Evolutionary conservation across 2,888 invertebrate genomes (phyloP), one percentile per base, ranked within the genome.

Genomic region (Chrysolina americana): DNA sequence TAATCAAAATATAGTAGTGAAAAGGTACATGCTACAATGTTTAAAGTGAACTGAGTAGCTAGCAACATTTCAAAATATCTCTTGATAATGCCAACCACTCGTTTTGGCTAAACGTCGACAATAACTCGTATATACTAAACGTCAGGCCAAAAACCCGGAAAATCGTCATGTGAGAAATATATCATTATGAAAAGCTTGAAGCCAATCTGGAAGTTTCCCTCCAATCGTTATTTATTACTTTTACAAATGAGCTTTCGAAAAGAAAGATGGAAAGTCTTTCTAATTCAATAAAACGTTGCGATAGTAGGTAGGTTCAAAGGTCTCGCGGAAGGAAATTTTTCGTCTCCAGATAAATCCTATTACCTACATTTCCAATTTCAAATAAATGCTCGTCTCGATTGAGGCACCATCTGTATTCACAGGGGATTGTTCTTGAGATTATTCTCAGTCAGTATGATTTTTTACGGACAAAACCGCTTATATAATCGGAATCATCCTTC

Each of bases 281-380:
- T 59, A 59, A 59, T 59, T 28, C 23, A 59, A 59, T 59, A 28
- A 28, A 59, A 59, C 9, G 15, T 59, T 59, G 3, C 59, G n/a
- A 13, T 44, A 28, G 28, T 28, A 11, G 53, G 28, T 28, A 28
- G 23, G 28, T 28, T 59, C 59, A 59, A 59, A 28, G 28, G 59
- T 28, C 59, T 59, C 11, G 4, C 15, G 23, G 28, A 59, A 2
- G 28, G n/a, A 28, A 28, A 23, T n/a, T 28, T 59, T 59, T 59
- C 28, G 15, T 28, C n/a, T 59, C 23, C 11, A 11, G 6, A 15
- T n/a, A 28, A 59, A 59, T 59, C 59, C 59, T 15, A 28, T 59
- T 28, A 59, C 10, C 28, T 23, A 4, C 15, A 59, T 28, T 28
- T 59, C 28, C 59, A n/a, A n/a, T n/a, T n/a, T n/a, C n/a, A n/a